These are phyloP conservation scores for Geophilus truncorum DNA, from an alignment of 2,888 invertebrate genomes.

Conservation along the genomic window DNA sequence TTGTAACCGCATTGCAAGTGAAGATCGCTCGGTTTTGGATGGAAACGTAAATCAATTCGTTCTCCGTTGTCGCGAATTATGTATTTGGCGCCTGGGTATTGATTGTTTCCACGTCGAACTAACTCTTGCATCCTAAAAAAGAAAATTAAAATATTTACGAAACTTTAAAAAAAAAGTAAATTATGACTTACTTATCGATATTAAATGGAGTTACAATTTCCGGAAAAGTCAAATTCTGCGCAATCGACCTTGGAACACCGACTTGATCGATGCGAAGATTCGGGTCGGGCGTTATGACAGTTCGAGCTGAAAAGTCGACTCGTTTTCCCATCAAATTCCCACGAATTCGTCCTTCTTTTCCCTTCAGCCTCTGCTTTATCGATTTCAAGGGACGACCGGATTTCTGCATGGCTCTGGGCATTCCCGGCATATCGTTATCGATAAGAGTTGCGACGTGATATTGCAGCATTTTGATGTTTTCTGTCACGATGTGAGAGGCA, in stretches of 20 bases:
- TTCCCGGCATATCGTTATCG: conserved; percentile 98
- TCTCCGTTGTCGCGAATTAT: conserved; percentile 98
- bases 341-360: conserved; percentile 97
- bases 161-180: neutral
- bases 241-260: conserved; percentile 95
- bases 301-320: conserved; percentile 98
- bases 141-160: neutral
- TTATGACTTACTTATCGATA: conserved; percentile 72
- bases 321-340: conserved; percentile 99
- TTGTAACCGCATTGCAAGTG: conserved; percentile 94
- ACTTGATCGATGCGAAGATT: conserved; percentile 93
- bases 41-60: conserved; percentile 94
- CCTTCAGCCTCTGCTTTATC: conserved; percentile 77
- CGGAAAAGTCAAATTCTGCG: conserved; percentile 98
- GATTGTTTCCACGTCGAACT: conserved; percentile 92
- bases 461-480: conserved; percentile 96
- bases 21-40: conserved; percentile 94
- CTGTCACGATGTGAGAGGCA: conserved; percentile 92
- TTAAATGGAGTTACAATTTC: conserved; percentile 99
- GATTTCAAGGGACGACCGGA: conserved; percentile 98
- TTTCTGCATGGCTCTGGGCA: conserved; percentile 96
- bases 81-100: conserved; percentile 99
- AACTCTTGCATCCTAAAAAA: conserved; percentile 71
- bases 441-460: conserved; percentile 97
- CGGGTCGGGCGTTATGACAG: conserved; percentile 96